These are phyloP conservation scores for Chamaetylas fuelleborni DNA, from an alignment of 2,113 vertebrate species.

Conservation along the genomic window DNA sequence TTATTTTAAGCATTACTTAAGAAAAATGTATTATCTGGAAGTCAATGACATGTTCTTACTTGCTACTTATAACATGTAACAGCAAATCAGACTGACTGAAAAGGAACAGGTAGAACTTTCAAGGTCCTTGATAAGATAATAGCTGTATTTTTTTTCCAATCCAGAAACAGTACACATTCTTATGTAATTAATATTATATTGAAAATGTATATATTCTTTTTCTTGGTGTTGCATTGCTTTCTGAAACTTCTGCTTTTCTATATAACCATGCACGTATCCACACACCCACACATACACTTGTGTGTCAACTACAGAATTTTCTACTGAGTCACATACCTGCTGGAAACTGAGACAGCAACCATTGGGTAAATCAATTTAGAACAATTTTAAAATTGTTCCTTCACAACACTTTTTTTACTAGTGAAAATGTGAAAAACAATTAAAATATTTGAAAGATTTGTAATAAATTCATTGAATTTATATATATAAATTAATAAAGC, in stretches of 20 bases:
- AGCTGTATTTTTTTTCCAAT: neutral
- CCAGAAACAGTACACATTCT: neutral
- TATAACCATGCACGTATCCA: too few relatives aligned
- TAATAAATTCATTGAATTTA: neutral
- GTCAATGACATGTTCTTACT: neutral
- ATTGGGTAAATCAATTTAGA: neutral
- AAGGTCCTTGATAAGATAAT: neutral
- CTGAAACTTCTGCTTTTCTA: neutral
- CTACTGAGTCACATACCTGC: neutral
- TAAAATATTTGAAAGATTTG: neutral
- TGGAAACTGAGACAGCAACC: neutral
- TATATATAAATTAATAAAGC: neutral
- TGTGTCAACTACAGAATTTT: neutral
- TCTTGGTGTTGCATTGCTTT: neutral
- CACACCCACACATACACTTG: rapidly evolving
- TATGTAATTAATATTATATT: neutral
- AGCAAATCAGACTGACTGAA: neutral
- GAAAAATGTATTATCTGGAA: neutral
- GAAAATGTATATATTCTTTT: neutral
- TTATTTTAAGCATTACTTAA: neutral
- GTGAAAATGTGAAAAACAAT: neutral
- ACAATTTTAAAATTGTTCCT: neutral
- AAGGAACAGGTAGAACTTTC: neutral
- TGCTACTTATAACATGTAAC: neutral
- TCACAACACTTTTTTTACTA: neutral